These are phyloP conservation scores for Sialis fuliginosa DNA, from an alignment of 2,888 invertebrate species.

Conservation along the genomic window DNA sequence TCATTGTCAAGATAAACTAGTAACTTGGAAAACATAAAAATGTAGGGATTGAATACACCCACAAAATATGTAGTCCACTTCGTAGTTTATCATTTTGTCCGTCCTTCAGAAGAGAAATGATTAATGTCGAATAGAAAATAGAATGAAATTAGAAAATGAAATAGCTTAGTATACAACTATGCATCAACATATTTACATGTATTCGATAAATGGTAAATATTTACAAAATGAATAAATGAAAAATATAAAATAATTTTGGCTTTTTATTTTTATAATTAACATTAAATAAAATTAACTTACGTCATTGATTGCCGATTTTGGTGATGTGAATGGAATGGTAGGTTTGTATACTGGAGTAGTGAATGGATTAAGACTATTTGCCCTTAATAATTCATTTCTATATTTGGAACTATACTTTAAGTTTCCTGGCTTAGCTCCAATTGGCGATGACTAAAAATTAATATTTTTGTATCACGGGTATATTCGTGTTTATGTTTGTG, in stretches of 20 bases:
- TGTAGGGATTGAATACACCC: too few species aligned
- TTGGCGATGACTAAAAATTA: conserved; percentile 9
- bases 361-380: conserved; percentile 23
- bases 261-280: not conserved
- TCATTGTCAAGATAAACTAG: not conserved
- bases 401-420: conserved; percentile 41
- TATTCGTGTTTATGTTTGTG: not conserved
- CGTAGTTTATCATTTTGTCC: too few species aligned
- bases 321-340: conserved; percentile 32
- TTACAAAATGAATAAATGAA: not conserved
- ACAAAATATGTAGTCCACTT: too few species aligned
- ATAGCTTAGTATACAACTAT: too few species aligned
- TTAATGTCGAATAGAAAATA: too few species aligned
- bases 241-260: conserved; percentile 1
- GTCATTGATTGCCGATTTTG: not conserved
- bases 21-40: too few species aligned
- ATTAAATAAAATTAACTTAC: conserved; percentile 2
- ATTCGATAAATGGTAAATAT: too few species aligned
- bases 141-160: too few species aligned
- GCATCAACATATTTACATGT: too few species aligned
- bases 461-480: not conserved
- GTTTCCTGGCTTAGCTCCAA: conserved; percentile 24
- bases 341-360: conserved; percentile 42
- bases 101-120: too few species aligned
- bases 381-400: conserved; percentile 23